Base-by-base conservation (phyloP, 2,797 vertebrate genomes). In the Acanthis flammea region DNA sequence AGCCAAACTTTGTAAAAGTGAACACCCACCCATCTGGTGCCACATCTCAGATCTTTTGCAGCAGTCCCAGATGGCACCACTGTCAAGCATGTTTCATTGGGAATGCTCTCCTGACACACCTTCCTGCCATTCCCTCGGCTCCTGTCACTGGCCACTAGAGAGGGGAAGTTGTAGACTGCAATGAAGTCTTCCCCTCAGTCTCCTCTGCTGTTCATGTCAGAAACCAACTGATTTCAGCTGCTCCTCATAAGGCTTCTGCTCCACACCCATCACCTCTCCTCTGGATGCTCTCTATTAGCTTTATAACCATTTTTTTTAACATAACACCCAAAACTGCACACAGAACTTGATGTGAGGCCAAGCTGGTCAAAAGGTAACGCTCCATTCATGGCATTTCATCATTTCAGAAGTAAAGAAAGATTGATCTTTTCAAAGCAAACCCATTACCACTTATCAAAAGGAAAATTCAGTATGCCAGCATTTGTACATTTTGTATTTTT, bases 31-130 rank as follows among this genome's bases (percentile, higher is more conserved):
- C 22, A 2, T 51, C 50, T 57, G 31, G 22, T 65, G 39, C 15
- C 2, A 3, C 53, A 70, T 31, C 31, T 62, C 0, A 0, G 18
- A n/a, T 30, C 39, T 84, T 44, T 27, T 44, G 28, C 0, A 2
- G 47, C 18, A 61, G 35, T 44, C 35, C 31, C 25, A 39, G 57
- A 25, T 7, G 14, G 45, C 12, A 19, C 22, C 79, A 12, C 23
- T 28, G 22, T 7, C 6, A 2, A 5, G 31, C 0, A 0, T 0
- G 1, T 47, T 37, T 45, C 62, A 35, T 2, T 30, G 24, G 48
- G 54, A 87, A 78, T 27, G 41, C 24, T 39, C 31, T 41, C 14
- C 51, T 53, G 63, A 50, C 16, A 47, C 53, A 65, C 17, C 10
- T n/a, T 25, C 5, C 9, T 50, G 57, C 19, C 9, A 7, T 22